These are phyloP conservation scores for Urocyon cinereoargenteus DNA, from an alignment of 2,797 vertebrate species.

Conservation along the genomic window DNA sequence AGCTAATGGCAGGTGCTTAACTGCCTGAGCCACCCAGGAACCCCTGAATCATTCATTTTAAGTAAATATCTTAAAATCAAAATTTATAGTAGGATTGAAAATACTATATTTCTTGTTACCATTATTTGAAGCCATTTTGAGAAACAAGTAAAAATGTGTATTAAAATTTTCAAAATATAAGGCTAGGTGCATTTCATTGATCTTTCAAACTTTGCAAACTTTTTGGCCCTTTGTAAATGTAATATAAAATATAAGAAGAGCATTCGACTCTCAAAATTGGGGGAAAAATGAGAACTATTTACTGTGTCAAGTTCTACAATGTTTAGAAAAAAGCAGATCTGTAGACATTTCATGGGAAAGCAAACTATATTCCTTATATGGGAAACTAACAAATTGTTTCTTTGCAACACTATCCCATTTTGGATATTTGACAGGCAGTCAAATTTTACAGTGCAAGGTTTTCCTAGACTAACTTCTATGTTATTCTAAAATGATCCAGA, in stretches of 20 bases:
- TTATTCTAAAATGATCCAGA: constrained; percentile 39
- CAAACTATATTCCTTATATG: constrained; percentile 63
- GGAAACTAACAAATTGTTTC: constrained; percentile 66
- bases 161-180: constrained; percentile 17
- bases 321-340: constrained; percentile 69
- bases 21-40: too few relatives aligned
- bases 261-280: background rate
- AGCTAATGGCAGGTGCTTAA: too few relatives aligned
- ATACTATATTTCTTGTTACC: background rate
- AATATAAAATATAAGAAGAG: background rate
- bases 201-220: background rate
- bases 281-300: constrained; percentile 10
- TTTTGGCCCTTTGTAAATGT: constrained; percentile 2
- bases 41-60: background rate
- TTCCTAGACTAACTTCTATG: background rate
- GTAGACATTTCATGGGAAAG: constrained; percentile 76
- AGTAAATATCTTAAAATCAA: constrained; percentile 24
- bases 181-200: background rate
- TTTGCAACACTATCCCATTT: constrained; percentile 60
- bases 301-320: background rate
- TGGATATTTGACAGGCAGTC: constrained; percentile 34
- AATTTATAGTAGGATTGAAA: constrained; percentile 28
- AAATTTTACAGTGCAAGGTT: background rate
- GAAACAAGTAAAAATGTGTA: constrained; percentile 35
- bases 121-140: constrained; percentile 57